phyloP scores from a whole-genome alignment of 37 sponge, comb jelly and placozoan genomes.

The Diacarnus erythraeanus region DNA sequence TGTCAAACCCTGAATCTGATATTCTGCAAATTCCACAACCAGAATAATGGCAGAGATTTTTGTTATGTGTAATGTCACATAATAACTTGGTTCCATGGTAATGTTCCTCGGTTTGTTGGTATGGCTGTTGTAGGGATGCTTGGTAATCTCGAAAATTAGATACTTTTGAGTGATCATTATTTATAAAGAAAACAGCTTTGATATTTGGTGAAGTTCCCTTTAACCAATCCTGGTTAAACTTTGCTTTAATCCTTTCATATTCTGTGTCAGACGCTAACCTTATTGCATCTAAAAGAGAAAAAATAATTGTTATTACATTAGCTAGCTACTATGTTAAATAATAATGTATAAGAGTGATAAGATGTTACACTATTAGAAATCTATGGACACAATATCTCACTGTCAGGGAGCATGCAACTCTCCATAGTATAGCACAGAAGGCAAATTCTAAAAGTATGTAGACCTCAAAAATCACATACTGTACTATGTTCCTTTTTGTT shows the following conservation, averaged over 20 bases:
- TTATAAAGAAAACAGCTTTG: slow-evolving; percentile 1
- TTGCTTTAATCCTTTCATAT: neutral
- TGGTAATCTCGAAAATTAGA: slow-evolving; percentile 3
- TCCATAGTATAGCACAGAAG: no score
- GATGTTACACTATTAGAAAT: no score
- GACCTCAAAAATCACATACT: no score
- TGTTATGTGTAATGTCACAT: slow-evolving; percentile 47
- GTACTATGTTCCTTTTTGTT: no score
- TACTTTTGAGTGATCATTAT: neutral
- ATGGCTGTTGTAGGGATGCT: neutral
- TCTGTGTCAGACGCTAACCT: slow-evolving; percentile 9
- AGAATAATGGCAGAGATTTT: slow-evolving; percentile 27
- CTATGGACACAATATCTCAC: no score
- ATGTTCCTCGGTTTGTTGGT: slow-evolving; percentile 26
- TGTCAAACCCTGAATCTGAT: slow-evolving; percentile 43
- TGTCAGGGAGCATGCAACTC: no score
- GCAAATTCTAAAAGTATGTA: no score
- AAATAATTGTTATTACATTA: no score
- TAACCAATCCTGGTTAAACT: slow-evolving; percentile 33
- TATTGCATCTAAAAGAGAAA: neutral
- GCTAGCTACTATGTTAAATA: no score
- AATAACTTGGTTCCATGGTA: slow-evolving; percentile 78
- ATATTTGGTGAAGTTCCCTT: slow-evolving; percentile 30
- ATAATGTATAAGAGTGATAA: no score
- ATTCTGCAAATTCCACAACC: slow-evolving; percentile 79